These are phyloP conservation scores for Corbicula japonica DNA, from an alignment of 2,888 invertebrate genomes.

Conservation along the genomic window DNA sequence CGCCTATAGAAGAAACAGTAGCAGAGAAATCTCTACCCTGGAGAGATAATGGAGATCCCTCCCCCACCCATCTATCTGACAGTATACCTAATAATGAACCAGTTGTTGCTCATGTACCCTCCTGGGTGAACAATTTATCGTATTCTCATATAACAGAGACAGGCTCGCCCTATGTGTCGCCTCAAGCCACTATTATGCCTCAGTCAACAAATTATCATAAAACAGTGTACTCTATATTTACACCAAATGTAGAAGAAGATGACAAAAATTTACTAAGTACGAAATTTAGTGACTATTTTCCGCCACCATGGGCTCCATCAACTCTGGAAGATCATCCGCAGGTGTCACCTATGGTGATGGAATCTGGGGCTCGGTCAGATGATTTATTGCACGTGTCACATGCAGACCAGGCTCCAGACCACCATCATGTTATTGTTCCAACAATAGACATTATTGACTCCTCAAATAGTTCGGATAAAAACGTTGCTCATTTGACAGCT, in stretches of 20 bases:
- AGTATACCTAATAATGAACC: conserved; percentile 77
- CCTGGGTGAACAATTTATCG: conserved; percentile 98
- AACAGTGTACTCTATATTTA: conserved; percentile 78
- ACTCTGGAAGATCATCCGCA: conserved; percentile 68
- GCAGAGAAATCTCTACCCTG: conserved; percentile 56
- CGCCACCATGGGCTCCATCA: conserved; percentile 68
- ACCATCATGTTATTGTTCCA: conserved; percentile 78
- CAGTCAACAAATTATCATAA: conserved; percentile 58
- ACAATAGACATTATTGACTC: conserved; percentile 65
- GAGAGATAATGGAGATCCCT: conserved; percentile 52
- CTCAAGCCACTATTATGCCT: conserved; percentile 76
- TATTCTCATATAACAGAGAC: conserved; percentile 89
- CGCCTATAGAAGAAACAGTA: conserved; percentile 43
- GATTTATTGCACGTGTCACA: conserved; percentile 73
- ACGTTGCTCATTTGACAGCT: conserved; percentile 66
- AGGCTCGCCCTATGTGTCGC: conserved; percentile 80
- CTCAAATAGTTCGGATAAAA: conserved; percentile 54
- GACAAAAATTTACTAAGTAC: conserved; percentile 31
- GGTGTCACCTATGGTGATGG: conserved; percentile 63
- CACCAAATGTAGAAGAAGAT: conserved; percentile 30
- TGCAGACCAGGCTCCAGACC: conserved; percentile 73
- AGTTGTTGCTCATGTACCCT: conserved; percentile 93
- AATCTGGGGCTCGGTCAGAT: conserved; percentile 71
- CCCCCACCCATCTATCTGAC: conserved; percentile 89
- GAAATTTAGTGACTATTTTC: conserved; percentile 59